These are phyloP conservation scores for Cottoperca gobio DNA, from an alignment of 2,797 vertebrate genomes.

Conservation along the genomic window DNA sequence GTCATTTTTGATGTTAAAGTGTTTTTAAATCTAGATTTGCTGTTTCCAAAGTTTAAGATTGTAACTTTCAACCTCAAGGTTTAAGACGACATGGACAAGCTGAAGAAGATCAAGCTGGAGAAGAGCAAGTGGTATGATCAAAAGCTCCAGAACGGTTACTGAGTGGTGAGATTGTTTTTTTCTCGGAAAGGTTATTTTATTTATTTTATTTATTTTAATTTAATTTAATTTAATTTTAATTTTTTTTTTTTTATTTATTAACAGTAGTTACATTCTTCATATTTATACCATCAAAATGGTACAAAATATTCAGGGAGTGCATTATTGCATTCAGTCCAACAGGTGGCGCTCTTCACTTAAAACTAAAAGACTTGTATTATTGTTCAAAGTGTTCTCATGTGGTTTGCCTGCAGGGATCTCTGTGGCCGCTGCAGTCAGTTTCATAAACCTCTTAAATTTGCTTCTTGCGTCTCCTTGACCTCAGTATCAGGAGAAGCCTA, in stretches of 20 bases:
- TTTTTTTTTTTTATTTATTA: too few relatives aligned
- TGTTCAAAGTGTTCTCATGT: not conserved
- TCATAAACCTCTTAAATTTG: not conserved
- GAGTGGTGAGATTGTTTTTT: too few relatives aligned
- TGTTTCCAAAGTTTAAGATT: not conserved
- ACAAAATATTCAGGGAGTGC: not conserved
- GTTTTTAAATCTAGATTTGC: not conserved
- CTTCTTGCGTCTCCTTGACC: constrained; percentile 5
- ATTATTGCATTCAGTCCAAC: not conserved
- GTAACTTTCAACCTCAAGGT: not conserved
- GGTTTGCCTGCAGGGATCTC: not conserved
- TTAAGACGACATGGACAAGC: not conserved
- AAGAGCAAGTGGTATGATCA: not conserved
- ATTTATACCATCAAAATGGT: not conserved
- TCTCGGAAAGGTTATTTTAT: too few relatives aligned
- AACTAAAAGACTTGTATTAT: too few relatives aligned
- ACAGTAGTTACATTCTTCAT: not conserved
- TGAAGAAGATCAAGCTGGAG: too few relatives aligned
- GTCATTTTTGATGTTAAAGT: not conserved
- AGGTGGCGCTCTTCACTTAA: constrained; percentile 26
- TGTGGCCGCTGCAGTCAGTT: not conserved
- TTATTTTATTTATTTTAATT: not conserved
- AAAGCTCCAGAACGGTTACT: not conserved
- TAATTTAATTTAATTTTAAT: too few relatives aligned
- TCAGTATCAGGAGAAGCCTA: not conserved